Conservation (phyloP, 2,888 invertebrate genomes). For the Adineta ricciae region DNA sequence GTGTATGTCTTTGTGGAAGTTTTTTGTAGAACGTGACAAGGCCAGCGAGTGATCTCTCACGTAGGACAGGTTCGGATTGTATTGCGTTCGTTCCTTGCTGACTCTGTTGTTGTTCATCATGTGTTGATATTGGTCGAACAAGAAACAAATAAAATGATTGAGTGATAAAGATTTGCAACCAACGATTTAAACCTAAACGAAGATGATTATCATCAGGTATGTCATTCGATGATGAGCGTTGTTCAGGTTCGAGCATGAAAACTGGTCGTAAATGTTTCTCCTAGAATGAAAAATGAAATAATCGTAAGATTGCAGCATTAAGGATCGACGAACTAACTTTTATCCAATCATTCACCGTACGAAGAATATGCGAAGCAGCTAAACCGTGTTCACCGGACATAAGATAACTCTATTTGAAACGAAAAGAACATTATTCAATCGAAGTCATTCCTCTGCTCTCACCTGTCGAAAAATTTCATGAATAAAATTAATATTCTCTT, state of each 20-base stretch:
- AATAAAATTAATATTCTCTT: conserved; percentile 84
- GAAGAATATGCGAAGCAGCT: background rate
- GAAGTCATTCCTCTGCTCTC: conserved; percentile 24
- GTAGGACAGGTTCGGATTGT: background rate
- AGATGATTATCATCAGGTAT: background rate
- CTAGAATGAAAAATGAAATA: conserved; percentile 55
- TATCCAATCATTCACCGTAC: conserved; percentile 8
- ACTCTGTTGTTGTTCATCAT: background rate
- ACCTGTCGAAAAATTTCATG: conserved; percentile 80
- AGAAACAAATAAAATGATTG: conserved; percentile 21
- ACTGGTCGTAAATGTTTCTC: conserved; percentile 57
- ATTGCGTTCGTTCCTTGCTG: background rate
- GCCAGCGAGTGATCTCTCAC: conserved; percentile 17
- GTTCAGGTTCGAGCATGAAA: conserved; percentile 59
- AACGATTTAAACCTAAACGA: conserved; percentile 16
- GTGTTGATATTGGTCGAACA: background rate
- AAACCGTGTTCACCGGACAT: conserved; percentile 14
- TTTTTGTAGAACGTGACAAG: background rate
- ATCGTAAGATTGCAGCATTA: conserved; percentile 37
- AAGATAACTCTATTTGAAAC: background rate
- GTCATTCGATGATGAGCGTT: background rate
- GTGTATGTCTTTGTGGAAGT: conserved; percentile 4
- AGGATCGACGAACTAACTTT: background rate
- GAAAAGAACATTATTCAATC: background rate
- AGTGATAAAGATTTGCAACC: background rate